Conservation (phyloP, 2,797 vertebrate species). For the Danio tinwini region DNA sequence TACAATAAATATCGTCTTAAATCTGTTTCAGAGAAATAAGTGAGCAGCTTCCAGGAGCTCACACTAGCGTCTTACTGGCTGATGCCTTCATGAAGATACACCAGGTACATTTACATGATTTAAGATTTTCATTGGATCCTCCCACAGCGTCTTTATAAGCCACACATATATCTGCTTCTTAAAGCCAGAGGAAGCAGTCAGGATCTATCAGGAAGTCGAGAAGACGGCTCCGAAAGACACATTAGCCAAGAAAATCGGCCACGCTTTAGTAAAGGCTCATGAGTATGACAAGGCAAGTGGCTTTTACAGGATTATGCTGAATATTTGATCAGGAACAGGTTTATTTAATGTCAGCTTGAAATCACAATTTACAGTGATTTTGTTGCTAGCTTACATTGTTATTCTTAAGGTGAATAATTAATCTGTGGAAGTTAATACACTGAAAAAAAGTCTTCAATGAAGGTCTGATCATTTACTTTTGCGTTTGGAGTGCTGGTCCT, state of each 20-base stretch:
- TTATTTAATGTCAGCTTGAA: too few species aligned
- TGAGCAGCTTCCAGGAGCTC: slow-evolving; percentile 72
- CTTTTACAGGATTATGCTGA: background rate
- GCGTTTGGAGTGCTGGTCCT: too few species aligned
- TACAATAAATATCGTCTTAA: background rate
- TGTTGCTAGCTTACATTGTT: too few species aligned
- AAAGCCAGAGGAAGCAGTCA: slow-evolving; percentile 80
- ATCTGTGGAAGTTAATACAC: too few species aligned
- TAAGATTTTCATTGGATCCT: background rate
- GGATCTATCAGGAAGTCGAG: slow-evolving; percentile 74
- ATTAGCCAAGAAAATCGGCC: slow-evolving; percentile 75
- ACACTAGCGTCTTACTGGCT: slow-evolving; percentile 75
- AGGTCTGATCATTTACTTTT: too few species aligned
- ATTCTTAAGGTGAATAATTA: too few species aligned
- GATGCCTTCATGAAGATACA: slow-evolving; percentile 82
- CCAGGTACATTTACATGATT: slow-evolving; percentile 67
- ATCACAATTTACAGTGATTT: too few species aligned
- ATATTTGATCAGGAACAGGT: background rate
- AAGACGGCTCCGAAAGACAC: slow-evolving; percentile 71
- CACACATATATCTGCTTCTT: background rate
- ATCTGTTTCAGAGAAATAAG: slow-evolving; percentile 73
- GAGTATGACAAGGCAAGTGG: slow-evolving; percentile 76
- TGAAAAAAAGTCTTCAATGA: too few species aligned
- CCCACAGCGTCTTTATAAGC: background rate
- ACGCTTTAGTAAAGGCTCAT: slow-evolving; percentile 77